Conservation (phyloP, 2,113 vertebrate species). For the Eptatretus burgeri region DNA sequence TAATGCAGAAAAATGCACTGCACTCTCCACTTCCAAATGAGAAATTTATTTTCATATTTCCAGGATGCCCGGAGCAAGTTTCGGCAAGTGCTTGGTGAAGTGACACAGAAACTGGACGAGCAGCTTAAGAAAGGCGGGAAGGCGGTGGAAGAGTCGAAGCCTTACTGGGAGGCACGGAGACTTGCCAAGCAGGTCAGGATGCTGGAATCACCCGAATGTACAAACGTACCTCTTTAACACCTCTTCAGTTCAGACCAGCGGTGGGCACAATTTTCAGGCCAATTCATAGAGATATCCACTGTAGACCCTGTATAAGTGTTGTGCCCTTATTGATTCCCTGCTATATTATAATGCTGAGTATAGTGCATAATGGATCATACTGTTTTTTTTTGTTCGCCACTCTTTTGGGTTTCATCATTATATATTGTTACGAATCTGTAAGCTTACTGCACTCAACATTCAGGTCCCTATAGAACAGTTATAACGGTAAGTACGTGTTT, state of each 20-base stretch:
- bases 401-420: no score
- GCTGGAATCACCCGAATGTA: not conserved
- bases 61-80: conserved; percentile 77
- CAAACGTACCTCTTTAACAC: not conserved
- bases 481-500: no score
- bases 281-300: not conserved
- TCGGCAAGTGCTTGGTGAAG: conserved; percentile 57
- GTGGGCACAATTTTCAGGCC: not conserved
- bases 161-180: conserved; percentile 75
- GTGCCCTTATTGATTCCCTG: not conserved
- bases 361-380: no score
- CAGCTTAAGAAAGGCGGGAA: conserved; percentile 78
- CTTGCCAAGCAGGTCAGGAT: conserved; percentile 38
- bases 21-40: not conserved
- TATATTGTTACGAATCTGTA: no score
- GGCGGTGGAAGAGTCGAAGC: conserved; percentile 77
- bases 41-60: conserved; percentile 6
- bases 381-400: no score
- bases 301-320: not conserved
- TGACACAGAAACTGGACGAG: conserved; percentile 61
- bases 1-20: not conserved
- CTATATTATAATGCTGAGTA: no score
- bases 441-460: no score
- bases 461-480: no score
- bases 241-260: not conserved